These are phyloP conservation scores for Urocyon cinereoargenteus DNA, from an alignment of 2,797 vertebrate species.

Conservation along the genomic window DNA sequence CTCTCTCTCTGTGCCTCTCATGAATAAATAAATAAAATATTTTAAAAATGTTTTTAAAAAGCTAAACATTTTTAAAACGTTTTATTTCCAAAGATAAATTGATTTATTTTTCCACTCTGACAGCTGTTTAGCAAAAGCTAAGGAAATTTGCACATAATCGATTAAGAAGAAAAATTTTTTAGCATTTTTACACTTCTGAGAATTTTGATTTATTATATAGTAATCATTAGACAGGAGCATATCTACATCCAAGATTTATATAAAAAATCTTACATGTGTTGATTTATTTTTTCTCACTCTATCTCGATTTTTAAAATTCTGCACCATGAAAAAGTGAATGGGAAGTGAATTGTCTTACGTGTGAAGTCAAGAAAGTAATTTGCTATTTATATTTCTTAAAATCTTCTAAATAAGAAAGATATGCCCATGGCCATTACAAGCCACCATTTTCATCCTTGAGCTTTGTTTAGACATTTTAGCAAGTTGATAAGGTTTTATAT, in stretches of 20 bases:
- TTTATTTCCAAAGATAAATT: background rate
- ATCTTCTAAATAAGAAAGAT: background rate
- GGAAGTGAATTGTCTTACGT: background rate
- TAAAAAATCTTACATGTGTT: background rate
- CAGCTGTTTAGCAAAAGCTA: background rate
- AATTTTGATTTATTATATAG: background rate
- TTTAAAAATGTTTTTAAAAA: background rate
- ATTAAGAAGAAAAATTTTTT: background rate
- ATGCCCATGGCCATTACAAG: background rate
- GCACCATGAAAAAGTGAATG: background rate
- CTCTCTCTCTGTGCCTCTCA: too few relatives aligned
- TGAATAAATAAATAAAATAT: too few relatives aligned
- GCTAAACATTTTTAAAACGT: background rate
- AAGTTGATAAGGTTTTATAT: slow-evolving; percentile 58
- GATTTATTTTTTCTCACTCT: background rate
- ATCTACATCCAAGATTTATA: background rate
- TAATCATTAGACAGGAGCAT: background rate
- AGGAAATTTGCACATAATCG: background rate
- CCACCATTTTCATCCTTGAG: background rate
- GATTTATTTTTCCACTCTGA: background rate
- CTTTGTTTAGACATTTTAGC: background rate
- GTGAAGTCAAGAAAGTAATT: background rate
- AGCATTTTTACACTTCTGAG: background rate
- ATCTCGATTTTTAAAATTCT: background rate
- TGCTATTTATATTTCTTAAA: background rate